Evolutionary conservation across 2,113 vertebrate species (phyloP).

Genomic region (Phycodurus eques): DNA sequence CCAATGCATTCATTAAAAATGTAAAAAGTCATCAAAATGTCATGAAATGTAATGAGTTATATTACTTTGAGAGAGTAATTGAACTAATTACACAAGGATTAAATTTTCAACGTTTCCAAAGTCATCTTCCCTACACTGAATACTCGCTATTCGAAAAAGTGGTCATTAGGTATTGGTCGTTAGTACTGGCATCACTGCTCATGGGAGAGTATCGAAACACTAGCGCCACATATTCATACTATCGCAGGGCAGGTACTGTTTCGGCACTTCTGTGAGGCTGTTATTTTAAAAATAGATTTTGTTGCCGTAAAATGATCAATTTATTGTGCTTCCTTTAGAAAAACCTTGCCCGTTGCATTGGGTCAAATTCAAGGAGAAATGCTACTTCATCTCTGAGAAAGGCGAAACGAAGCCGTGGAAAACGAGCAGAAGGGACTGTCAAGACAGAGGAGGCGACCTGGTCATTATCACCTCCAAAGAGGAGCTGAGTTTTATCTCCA

Average conservation of each 20-base stretch:
- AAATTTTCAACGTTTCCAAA: too few species aligned
- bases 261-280: neutral
- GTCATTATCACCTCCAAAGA: constrained; percentile 13
- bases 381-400: constrained; percentile 27
- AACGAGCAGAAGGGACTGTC: constrained; percentile 21
- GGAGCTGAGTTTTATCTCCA: constrained; percentile 16
- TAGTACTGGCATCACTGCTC: too few species aligned
- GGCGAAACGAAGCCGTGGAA: constrained; percentile 8
- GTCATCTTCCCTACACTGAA: too few species aligned
- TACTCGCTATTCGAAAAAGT: too few species aligned
- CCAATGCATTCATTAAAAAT: too few species aligned
- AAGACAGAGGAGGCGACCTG: constrained; percentile 11
- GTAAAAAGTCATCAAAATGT: too few species aligned
- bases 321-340: constrained; percentile 17
- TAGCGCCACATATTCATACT: neutral
- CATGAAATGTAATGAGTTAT: too few species aligned
- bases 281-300: neutral
- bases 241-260: neutral
- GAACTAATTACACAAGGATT: too few species aligned
- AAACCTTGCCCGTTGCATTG: constrained; percentile 12
- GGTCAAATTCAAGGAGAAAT: constrained; percentile 25
- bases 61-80: too few species aligned
- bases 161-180: too few species aligned
- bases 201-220: too few species aligned
- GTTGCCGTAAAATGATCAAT: neutral